These are phyloP conservation scores for Dione vanillae DNA, from an alignment of 2,888 invertebrate species.

Conservation along the genomic window DNA sequence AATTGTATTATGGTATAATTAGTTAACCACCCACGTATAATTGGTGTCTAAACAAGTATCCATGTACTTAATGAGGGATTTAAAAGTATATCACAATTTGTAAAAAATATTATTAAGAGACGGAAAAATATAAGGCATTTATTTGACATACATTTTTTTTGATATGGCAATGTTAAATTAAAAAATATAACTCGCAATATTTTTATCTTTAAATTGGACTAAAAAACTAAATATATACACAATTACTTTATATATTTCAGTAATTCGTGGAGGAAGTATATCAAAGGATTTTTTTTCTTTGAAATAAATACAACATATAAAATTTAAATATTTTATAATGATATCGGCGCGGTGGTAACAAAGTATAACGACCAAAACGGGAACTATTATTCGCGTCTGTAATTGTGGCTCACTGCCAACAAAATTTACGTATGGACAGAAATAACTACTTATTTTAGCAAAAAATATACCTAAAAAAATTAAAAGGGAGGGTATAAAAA, in stretches of 20 bases:
- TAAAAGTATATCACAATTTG: not conserved
- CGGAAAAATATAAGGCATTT: not conserved
- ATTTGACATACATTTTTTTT: too few relatives aligned
- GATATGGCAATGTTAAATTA: too few relatives aligned
- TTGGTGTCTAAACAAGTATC: not conserved
- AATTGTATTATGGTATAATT: slow-evolving; percentile 20
- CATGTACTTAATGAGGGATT: not conserved
- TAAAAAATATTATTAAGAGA: not conserved
- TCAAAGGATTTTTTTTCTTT: too few relatives aligned
- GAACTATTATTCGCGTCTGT: slow-evolving; percentile 20
- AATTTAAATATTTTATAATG: too few relatives aligned
- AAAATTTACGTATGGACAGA: slow-evolving; percentile 17
- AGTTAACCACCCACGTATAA: slow-evolving; percentile 17
- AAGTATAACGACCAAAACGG: not conserved
- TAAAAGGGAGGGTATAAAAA: not conserved
- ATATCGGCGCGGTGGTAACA: not conserved
- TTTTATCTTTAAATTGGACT: too few relatives aligned
- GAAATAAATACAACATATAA: too few relatives aligned
- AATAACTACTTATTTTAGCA: slow-evolving; percentile 22
- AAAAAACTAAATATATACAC: too few relatives aligned
- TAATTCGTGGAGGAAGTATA: too few relatives aligned
- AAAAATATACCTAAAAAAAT: not conserved
- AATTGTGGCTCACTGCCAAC: slow-evolving; percentile 33
- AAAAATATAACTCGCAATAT: too few relatives aligned
- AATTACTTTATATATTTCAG: too few relatives aligned